phyloP scores from a whole-genome alignment of 2,888 invertebrate species.

The Stenichneumon culpator region DNA sequence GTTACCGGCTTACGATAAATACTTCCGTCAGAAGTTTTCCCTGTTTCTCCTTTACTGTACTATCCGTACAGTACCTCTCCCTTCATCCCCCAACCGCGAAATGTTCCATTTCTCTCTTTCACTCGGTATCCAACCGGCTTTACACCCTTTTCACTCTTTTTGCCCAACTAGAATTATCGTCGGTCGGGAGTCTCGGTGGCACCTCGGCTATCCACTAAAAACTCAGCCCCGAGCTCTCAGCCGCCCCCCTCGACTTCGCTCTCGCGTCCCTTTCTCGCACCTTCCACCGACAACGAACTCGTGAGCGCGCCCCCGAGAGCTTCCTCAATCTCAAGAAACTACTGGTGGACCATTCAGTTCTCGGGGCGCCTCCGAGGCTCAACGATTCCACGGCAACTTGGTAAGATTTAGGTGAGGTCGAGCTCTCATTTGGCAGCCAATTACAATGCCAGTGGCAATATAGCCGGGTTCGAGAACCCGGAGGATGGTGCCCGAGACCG shows the following conservation, averaged over 20 bases:
- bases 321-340: slow-evolving; percentile 63
- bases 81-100: slow-evolving; percentile 8
- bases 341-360: slow-evolving; percentile 64
- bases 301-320: slow-evolving; percentile 37
- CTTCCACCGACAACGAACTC: slow-evolving; percentile 38
- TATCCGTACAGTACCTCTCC: slow-evolving; percentile 14
- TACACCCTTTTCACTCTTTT: slow-evolving; percentile 47
- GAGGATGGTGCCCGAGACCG: slow-evolving; percentile 21
- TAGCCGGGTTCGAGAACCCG: slow-evolving; percentile 14
- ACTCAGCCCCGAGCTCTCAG: slow-evolving; percentile 34
- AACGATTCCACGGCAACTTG: slow-evolving; percentile 72
- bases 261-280: slow-evolving; percentile 14
- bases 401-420: slow-evolving; percentile 79
- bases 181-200: slow-evolving; percentile 58
- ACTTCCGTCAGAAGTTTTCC: slow-evolving; percentile 59
- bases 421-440: slow-evolving; percentile 81
- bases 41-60: slow-evolving; percentile 46
- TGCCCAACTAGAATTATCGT: slow-evolving; percentile 62
- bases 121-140: slow-evolving; percentile 35
- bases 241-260: slow-evolving; percentile 18
- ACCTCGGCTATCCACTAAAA: slow-evolving; percentile 38
- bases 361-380: slow-evolving; percentile 62
- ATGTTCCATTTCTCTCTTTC: slow-evolving; percentile 3
- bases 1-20: slow-evolving; percentile 66
- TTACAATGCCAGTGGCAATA: slow-evolving; percentile 76